Evolutionary conservation across 2,797 vertebrate species (phyloP).

Genomic region (Cephalopachus bancanus): DNA sequence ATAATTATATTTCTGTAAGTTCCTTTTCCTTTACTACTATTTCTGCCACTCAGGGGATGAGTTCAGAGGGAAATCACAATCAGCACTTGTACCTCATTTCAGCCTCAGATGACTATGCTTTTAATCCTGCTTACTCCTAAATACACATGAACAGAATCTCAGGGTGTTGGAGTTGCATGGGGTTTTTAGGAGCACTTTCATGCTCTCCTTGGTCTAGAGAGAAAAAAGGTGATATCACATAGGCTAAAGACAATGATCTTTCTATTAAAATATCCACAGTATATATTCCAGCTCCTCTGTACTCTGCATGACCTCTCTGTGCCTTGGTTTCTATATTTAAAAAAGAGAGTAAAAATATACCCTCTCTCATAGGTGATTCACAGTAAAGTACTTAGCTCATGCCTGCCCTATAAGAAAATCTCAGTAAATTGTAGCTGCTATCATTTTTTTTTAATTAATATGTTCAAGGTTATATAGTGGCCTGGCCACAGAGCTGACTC

Average conservation of each 20-base stretch:
- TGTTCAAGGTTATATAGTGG: slow-evolving; percentile 6
- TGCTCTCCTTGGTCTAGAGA: neutral
- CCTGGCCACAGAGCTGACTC: neutral
- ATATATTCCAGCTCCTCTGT: neutral
- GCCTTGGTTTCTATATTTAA: slow-evolving; percentile 12
- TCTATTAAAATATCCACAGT: neutral
- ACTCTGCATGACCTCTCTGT: neutral
- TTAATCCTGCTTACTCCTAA: neutral
- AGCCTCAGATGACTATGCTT: neutral
- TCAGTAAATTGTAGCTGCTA: neutral
- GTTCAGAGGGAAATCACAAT: neutral
- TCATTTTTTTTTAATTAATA: slow-evolving; percentile 44
- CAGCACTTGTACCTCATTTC: neutral
- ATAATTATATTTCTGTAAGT: neutral
- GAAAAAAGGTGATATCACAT: neutral
- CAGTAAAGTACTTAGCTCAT: neutral
- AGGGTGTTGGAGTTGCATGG: neutral
- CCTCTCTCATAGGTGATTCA: neutral
- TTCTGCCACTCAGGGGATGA: neutral
- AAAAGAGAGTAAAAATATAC: neutral
- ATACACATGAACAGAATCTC: neutral
- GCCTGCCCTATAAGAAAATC: neutral
- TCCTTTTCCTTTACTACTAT: neutral
- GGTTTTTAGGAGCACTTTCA: neutral
- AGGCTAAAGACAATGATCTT: neutral